phyloP scores from a whole-genome alignment of 2,113 vertebrate species.

The Piaya cayana region DNA sequence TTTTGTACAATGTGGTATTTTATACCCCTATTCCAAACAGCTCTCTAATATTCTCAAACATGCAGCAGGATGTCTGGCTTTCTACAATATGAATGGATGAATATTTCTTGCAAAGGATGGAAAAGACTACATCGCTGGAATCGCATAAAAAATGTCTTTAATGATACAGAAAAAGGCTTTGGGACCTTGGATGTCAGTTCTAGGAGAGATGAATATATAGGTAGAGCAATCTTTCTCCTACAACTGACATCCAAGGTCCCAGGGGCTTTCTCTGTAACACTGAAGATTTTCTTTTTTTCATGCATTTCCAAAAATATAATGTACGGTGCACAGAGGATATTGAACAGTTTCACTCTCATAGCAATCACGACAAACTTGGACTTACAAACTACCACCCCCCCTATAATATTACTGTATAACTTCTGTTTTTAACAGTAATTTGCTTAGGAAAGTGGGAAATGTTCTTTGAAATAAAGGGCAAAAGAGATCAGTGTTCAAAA shows the following conservation, averaged over 20 bases:
- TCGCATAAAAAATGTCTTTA: slow-evolving; percentile 59
- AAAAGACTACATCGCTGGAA: slow-evolving; percentile 22
- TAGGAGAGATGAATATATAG: slow-evolving; percentile 69
- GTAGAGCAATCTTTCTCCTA: slow-evolving; percentile 67
- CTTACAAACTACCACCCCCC: neutral
- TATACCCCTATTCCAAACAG: neutral
- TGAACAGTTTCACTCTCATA: neutral
- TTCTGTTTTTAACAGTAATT: neutral
- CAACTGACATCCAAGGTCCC: slow-evolving; percentile 67
- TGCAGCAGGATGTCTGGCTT: slow-evolving; percentile 36
- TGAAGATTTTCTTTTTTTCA: slow-evolving; percentile 15
- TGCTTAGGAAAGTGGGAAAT: neutral
- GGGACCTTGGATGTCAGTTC: slow-evolving; percentile 68
- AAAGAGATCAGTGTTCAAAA: neutral
- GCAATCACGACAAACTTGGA: neutral
- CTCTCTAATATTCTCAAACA: neutral
- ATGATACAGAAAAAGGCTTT: slow-evolving; percentile 48
- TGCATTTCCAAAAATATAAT: slow-evolving; percentile 26
- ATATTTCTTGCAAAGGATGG: slow-evolving; percentile 53
- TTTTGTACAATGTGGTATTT: neutral
- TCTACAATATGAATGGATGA: slow-evolving; percentile 59
- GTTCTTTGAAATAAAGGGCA: neutral
- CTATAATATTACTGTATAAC: neutral
- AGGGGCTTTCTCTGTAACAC: slow-evolving; percentile 19
- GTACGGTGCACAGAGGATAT: neutral